Evolutionary conservation across 2,797 vertebrate species (phyloP).

Genomic region (Kryptolebias ocellatus): DNA sequence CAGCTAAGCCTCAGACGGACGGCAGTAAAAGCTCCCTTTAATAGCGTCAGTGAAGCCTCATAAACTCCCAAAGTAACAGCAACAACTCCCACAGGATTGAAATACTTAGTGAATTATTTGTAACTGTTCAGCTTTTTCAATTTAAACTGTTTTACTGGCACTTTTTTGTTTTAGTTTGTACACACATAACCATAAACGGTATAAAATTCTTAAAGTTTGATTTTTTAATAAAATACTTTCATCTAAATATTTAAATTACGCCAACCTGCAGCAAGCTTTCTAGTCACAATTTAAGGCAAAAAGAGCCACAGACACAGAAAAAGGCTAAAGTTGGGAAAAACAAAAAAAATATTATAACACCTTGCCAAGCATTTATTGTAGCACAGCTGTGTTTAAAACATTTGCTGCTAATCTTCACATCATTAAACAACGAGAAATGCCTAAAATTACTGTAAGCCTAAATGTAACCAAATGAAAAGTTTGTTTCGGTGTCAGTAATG

Average conservation of each 20-base stretch:
- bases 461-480: neutral
- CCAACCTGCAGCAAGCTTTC: too few relatives aligned
- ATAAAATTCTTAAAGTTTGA: too few relatives aligned
- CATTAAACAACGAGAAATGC: neutral
- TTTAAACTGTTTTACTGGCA: constrained; percentile 29
- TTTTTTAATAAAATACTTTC: too few relatives aligned
- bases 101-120: constrained; percentile 51
- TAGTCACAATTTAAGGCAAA: too few relatives aligned
- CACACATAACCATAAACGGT: neutral
- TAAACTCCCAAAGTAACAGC: constrained; percentile 63
- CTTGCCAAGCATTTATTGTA: neutral
- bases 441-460: neutral
- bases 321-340: too few relatives aligned
- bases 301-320: too few relatives aligned
- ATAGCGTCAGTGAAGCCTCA: constrained; percentile 61
- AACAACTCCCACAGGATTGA: constrained; percentile 39
- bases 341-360: too few relatives aligned
- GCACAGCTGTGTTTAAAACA: neutral
- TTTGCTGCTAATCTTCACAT: neutral
- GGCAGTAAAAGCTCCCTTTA: constrained; percentile 57
- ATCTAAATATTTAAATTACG: too few relatives aligned
- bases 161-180: neutral
- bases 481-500: constrained; percentile 4
- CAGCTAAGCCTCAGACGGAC: constrained; percentile 45
- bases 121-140: constrained; percentile 46